Conservation (phyloP, 2,113 vertebrate genomes). For the Apteryx mantelli region DNA sequence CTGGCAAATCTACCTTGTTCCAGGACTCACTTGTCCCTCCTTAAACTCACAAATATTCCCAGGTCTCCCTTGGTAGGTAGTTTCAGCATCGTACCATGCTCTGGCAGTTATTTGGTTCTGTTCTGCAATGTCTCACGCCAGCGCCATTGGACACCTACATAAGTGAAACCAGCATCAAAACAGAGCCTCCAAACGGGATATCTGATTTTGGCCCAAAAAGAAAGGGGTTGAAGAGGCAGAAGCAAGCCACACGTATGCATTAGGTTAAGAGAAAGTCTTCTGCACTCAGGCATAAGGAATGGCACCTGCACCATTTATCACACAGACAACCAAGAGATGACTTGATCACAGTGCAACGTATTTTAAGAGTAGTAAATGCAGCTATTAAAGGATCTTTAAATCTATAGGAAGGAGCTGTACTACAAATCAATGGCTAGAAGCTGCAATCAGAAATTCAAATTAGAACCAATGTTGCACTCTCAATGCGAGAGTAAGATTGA, state of each 20-base stretch:
- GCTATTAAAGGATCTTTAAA: background rate
- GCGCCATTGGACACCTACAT: accelerated
- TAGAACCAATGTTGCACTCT: background rate
- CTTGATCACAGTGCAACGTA: background rate
- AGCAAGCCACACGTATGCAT: accelerated
- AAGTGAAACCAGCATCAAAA: background rate
- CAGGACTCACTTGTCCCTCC: background rate
- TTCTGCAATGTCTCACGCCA: too few species aligned
- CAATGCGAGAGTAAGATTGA: background rate
- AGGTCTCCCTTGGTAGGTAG: background rate
- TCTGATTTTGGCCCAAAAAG: background rate
- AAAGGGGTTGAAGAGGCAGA: background rate
- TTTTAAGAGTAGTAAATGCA: background rate
- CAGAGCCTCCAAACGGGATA: background rate
- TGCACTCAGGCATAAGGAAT: accelerated
- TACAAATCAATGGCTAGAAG: background rate
- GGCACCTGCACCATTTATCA: background rate
- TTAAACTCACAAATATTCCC: background rate
- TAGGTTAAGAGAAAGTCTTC: background rate
- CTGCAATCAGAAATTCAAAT: background rate
- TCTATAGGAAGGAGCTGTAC: background rate
- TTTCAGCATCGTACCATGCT: too few species aligned
- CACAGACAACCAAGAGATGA: background rate
- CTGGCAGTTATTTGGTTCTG: too few species aligned
- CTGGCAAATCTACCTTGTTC: background rate